A percentile compares a stretch with the other conserved stretches of the same genome.
Conservation (phyloP, 1,140 invertebrate species). For the Physella acuta region DNA sequence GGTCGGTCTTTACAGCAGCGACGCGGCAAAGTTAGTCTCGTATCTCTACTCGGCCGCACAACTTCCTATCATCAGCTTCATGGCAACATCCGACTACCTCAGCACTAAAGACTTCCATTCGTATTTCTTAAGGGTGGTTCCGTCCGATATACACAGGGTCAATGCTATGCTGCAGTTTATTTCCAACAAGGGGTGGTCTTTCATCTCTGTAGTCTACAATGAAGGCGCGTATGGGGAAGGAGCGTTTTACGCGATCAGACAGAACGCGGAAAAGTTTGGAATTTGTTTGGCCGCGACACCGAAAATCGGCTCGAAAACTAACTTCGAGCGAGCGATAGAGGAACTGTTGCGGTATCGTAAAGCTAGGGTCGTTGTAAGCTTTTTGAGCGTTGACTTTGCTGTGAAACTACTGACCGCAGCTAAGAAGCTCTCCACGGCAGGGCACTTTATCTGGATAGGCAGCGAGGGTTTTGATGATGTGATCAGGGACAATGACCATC, state of each 20-base stretch:
- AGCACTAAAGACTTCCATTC: background rate
- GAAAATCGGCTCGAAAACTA: background rate
- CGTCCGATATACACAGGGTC: conserved; percentile 1
- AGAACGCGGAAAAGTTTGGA: background rate
- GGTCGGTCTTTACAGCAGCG: background rate
- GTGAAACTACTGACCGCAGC: background rate
- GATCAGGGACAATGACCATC: background rate
- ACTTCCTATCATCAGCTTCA: conserved; percentile 7
- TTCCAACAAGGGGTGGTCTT: background rate
- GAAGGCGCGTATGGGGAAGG: background rate
- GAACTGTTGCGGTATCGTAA: background rate
- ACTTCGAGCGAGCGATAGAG: background rate
- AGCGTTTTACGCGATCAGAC: background rate
- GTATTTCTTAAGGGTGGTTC: conserved; percentile 5
- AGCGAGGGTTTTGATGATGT: background rate
- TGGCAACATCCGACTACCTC: conserved; percentile 10
- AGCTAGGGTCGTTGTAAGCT: conserved; percentile 1
- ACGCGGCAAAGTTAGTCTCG: background rate
- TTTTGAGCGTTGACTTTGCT: background rate
- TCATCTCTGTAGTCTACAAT: conserved; percentile 3
- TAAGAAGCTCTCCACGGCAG: background rate
- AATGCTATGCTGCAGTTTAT: conserved; percentile 10
- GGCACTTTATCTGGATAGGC: conserved; percentile 14
- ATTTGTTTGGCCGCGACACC: conserved; percentile 1
- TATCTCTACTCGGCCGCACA: background rate